Evolutionary conservation across 2,113 vertebrate genomes (phyloP), one percentile per base, ranked within the genome.

Genomic region (Pitta sordida): DNA sequence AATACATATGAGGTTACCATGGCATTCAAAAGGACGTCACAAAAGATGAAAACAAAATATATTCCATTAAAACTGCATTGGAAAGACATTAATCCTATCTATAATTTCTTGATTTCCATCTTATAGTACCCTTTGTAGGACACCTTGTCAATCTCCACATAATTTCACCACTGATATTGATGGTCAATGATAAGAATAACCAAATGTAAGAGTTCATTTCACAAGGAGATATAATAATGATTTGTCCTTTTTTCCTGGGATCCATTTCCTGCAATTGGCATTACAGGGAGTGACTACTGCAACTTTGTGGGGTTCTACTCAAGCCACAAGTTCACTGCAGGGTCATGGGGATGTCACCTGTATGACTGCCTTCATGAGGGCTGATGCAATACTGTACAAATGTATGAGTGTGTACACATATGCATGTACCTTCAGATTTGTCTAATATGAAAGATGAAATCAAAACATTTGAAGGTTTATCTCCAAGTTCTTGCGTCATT

Each of bases 401-500:
- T 9, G 6, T 4, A 5, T 13, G 10, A 6, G 15, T 27, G 15
- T 17, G 15, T 10, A 39, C 6, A 32, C 5, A 17, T 4, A 17
- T 2, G 2, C 0, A 3, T 7, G 4, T 41, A 71, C 43, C 7
- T 81, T n/a, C 20, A 63, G 17, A 44, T 63, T 44, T 53, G 11
- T 32, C 15, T 60, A 39, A 14, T 27, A 27, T 0, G 3, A 36
- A 73, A 85, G 55, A 9, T 69, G 62, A 76, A 79, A 70, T 59
- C 26, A 90, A 36, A 4, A 27, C 9, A 21, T 64, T 90, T 52
- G 3, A 16, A 24, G 27, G 1, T 69, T 77, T 63, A 44, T 41
- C 39, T 84, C 23, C n/a, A 64, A n/a, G 18, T 41, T 81, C 51
- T 75, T 7, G 18, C 29, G 30, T 30, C 13, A 7, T 4, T 68